Conservation (phyloP, 2,113 vertebrate species). For the Odobenus rosmarus region DNA sequence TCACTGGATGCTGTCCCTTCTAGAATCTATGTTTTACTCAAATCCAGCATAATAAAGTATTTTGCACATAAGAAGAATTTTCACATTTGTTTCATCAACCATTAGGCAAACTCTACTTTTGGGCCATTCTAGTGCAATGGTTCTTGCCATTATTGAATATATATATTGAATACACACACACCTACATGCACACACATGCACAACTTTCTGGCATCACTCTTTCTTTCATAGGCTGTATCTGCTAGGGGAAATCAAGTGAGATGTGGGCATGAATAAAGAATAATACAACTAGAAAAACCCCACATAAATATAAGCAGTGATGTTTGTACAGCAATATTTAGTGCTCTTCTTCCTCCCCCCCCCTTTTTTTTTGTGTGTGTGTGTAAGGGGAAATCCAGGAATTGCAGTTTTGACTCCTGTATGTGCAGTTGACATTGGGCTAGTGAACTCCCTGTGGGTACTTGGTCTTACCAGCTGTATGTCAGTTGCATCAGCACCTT, state of each 20-base stretch:
- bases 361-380: no score
- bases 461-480: neutral
- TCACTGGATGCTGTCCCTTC: neutral
- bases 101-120: neutral
- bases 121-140: neutral
- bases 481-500: constrained; percentile 12
- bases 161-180: neutral
- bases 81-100: neutral
- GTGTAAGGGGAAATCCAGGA: neutral
- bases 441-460: neutral
- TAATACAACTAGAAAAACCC: neutral
- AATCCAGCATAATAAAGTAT: constrained; percentile 3
- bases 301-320: neutral
- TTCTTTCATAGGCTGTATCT: neutral
- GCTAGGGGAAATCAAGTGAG: neutral
- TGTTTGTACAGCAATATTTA: neutral
- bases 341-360: neutral
- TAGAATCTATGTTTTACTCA: neutral
- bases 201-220: neutral
- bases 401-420: neutral
- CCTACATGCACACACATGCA: neutral
- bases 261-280: neutral
- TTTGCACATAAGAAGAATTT: neutral
- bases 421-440: neutral
- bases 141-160: neutral